phyloP scores from a whole-genome alignment of 37 sponge, comb jelly and placozoan species.

The Cladorhizidae sp. region DNA sequence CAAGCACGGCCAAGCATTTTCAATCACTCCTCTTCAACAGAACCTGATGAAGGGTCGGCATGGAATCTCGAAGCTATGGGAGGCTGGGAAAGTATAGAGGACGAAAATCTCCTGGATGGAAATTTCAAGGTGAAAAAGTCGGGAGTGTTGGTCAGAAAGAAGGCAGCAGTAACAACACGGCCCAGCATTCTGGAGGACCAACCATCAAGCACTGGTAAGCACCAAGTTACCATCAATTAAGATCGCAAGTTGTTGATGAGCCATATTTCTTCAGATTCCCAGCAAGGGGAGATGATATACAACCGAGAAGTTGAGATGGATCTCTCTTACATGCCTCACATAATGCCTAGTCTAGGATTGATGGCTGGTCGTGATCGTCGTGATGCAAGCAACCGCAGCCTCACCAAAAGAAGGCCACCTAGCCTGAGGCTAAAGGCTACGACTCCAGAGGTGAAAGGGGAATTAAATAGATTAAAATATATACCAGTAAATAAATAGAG shows the following conservation, averaged over 20 bases:
- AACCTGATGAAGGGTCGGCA: constrained; percentile 2
- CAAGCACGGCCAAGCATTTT: constrained; percentile 13
- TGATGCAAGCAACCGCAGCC: constrained; percentile 24
- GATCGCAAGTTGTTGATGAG: too few relatives aligned
- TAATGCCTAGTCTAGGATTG: constrained; percentile 34
- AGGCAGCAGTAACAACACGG: neutral
- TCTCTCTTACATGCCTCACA: constrained; percentile 29
- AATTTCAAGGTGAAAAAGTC: constrained; percentile 6
- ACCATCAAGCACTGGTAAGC: neutral
- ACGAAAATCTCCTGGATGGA: neutral
- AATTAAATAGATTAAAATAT: too few relatives aligned
- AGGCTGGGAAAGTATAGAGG: neutral
- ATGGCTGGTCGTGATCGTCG: constrained; percentile 20
- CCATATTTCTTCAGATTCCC: neutral
- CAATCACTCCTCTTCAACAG: neutral
- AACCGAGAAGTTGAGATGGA: constrained; percentile 12
- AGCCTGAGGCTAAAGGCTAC: constrained; percentile 19
- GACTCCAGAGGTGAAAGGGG: too few relatives aligned
- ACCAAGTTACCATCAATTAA: neutral
- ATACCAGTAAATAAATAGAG: too few relatives aligned
- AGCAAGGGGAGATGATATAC: constrained; percentile 2
- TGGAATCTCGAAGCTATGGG: neutral
- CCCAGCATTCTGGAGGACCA: neutral
- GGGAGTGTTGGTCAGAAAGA: neutral
- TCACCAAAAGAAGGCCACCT: constrained; percentile 20